Conservation (phyloP, 2,888 invertebrate species). For the Parascotia fuliginaria region DNA sequence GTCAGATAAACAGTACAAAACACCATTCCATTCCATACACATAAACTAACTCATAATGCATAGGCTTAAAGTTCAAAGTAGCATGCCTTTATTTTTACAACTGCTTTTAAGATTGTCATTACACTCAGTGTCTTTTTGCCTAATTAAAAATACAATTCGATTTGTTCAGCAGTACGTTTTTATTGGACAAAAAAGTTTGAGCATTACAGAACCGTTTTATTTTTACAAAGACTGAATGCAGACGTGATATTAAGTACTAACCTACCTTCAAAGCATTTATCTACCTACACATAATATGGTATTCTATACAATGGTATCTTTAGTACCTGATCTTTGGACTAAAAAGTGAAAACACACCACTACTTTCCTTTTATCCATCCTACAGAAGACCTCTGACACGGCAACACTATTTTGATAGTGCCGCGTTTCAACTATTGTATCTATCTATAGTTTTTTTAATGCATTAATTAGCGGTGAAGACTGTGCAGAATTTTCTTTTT, state of each 20-base stretch:
- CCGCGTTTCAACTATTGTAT: too few relatives aligned
- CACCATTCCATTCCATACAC: background rate
- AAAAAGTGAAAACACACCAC: too few relatives aligned
- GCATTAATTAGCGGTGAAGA: too few relatives aligned
- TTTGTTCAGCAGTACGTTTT: constrained; percentile 55
- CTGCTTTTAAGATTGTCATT: constrained; percentile 3
- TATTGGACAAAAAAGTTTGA: constrained; percentile 35
- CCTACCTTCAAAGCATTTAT: too few relatives aligned
- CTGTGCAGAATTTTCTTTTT: too few relatives aligned
- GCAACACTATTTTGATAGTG: too few relatives aligned
- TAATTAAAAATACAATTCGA: constrained; percentile 59
- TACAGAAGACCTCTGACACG: too few relatives aligned
- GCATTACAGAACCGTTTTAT: constrained; percentile 20
- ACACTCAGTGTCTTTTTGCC: constrained; percentile 20
- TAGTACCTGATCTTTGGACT: too few relatives aligned
- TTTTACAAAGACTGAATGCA: constrained; percentile 13
- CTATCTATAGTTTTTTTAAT: too few relatives aligned
- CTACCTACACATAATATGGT: too few relatives aligned
- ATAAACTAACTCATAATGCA: background rate
- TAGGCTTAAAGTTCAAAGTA: constrained; percentile 7
- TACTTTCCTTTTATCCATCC: too few relatives aligned
- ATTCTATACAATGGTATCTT: too few relatives aligned
- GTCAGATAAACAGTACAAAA: background rate
- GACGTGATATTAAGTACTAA: background rate
- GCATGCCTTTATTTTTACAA: background rate